Conservation (phyloP, 2,797 vertebrate genomes). For the Gymnoscopelus microlampas region DNA sequence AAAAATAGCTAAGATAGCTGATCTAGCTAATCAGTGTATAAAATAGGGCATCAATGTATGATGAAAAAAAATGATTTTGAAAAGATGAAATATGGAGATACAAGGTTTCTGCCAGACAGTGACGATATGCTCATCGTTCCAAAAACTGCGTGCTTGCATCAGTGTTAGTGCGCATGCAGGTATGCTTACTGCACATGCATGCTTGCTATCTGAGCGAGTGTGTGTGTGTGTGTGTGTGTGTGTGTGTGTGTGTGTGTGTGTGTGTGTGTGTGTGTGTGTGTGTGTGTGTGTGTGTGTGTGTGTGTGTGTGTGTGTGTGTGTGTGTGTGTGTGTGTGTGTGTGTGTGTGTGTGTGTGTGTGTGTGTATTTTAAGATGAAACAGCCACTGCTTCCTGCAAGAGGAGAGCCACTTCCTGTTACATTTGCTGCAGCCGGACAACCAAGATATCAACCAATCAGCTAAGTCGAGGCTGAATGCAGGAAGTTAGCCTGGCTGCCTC, state of each 20-base stretch:
- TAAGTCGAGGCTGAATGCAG: constrained; percentile 71
- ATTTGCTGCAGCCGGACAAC: constrained; percentile 68
- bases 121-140: too few species aligned
- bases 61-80: too few species aligned
- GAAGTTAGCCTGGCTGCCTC: constrained; percentile 80
- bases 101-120: too few species aligned
- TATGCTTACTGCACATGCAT: neutral
- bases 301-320: neutral
- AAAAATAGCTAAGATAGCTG: too few species aligned
- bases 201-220: neutral
- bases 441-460: constrained; percentile 76
- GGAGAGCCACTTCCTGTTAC: constrained; percentile 78
- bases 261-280: neutral
- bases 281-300: neutral
- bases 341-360: constrained; percentile 40
- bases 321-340: constrained; percentile 28
- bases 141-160: too few species aligned
- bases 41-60: too few species aligned
- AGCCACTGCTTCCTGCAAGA: constrained; percentile 77
- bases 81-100: too few species aligned
- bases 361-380: constrained; percentile 57
- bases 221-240: neutral
- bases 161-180: too few species aligned
- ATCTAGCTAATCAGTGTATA: too few species aligned
- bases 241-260: neutral